Evolutionary conservation across 1,140 invertebrate species (phyloP).

Genomic region (Drosophila mayri): DNA sequence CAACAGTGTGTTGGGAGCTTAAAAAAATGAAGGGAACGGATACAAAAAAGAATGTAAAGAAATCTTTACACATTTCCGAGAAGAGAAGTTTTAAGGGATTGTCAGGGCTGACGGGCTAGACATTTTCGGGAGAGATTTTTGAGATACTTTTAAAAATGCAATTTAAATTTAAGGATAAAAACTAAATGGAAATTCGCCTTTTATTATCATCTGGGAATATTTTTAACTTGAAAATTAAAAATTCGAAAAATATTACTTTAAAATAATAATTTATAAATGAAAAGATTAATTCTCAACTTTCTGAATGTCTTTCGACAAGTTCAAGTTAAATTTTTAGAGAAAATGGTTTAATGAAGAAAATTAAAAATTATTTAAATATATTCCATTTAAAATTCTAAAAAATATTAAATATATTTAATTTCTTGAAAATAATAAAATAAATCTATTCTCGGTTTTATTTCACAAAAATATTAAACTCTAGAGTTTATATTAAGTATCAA

Average conservation of each 20-base stretch:
- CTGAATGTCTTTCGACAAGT: neutral
- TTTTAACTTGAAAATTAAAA: no score
- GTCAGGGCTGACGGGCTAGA: neutral
- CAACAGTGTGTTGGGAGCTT: constrained; percentile 62
- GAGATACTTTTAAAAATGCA: no score
- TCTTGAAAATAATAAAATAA: neutral
- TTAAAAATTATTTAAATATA: no score
- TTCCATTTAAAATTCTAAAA: no score
- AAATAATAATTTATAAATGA: neutral
- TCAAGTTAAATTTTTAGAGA: no score
- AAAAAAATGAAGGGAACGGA: constrained; percentile 38
- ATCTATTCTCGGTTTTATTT: neutral
- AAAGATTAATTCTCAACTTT: neutral
- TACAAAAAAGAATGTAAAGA: constrained; percentile 15
- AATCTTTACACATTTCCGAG: constrained; percentile 5
- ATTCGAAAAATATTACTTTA: neutral
- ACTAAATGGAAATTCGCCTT: neutral
- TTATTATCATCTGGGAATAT: neutral
- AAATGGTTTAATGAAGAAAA: no score
- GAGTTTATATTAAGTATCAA: neutral
- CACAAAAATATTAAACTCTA: neutral
- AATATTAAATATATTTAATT: no score
- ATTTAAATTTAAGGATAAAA: neutral
- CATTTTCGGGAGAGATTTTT: neutral
- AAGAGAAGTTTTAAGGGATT: constrained; percentile 1